Evolutionary conservation across 2,797 vertebrate genomes (phyloP).

Genomic region (Lemur catta): DNA sequence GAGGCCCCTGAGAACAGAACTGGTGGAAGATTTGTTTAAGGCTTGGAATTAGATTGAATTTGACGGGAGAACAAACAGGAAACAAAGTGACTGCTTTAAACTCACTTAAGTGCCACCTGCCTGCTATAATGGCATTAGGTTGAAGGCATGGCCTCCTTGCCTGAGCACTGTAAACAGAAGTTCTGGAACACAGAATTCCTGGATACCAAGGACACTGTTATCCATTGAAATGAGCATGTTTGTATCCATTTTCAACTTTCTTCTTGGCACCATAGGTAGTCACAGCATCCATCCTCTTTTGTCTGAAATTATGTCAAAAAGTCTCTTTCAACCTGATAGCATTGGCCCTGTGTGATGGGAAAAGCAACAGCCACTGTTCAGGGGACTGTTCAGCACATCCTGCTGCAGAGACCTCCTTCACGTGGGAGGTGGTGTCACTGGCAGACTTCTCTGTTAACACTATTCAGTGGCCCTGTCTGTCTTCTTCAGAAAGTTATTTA

Average conservation of each 20-base stretch:
- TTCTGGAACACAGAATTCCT: neutral
- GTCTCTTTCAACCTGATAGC: neutral
- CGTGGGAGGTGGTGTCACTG: neutral
- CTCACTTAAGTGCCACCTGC: neutral
- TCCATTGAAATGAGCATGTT: neutral
- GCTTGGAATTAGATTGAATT: neutral
- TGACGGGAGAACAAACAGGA: neutral
- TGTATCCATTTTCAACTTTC: neutral
- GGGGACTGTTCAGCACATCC: neutral
- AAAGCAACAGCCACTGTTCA: neutral
- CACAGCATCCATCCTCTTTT: neutral
- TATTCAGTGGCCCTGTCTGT: neutral
- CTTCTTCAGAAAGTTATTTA: neutral
- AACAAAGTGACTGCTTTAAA: neutral
- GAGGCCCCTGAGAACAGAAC: neutral
- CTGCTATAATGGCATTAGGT: neutral
- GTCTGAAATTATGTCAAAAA: neutral
- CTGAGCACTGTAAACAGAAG: neutral
- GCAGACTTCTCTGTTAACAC: neutral
- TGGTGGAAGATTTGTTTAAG: neutral
- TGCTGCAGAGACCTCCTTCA: neutral
- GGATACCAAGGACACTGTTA: neutral
- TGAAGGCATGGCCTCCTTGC: neutral
- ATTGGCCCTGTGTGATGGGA: neutral
- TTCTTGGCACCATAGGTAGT: neutral